Base-by-base conservation (phyloP, 2,113 vertebrate genomes). In the Meles meles region DNA sequence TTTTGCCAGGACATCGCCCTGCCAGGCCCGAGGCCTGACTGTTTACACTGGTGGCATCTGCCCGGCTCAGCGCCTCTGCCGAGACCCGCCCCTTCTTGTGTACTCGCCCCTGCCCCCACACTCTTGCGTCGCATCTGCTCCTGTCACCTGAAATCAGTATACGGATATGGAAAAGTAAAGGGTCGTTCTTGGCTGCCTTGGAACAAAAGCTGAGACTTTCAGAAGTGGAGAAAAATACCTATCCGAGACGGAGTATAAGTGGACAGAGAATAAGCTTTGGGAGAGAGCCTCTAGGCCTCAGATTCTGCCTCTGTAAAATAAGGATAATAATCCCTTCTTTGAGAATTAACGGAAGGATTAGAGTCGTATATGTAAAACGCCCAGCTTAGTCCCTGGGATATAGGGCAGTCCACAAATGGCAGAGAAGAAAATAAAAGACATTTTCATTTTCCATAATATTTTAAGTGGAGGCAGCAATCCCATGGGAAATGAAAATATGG, bases 381-480 rank as follows among this genome's bases (percentile, higher is more conserved):
- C 34, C 18, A 76, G 7, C 13, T 65, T 87, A 37, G 14, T n/a
- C 1, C n/a, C 65, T 76, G 37, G 44, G 82, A 90, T 47, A 34
- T 1, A 94, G 20, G 57, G 6, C 21, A 84, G 39, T 83, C 67
- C 37, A 10, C n/a, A 82, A 47, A 12, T 10, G 31, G 15, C 11
- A 49, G n/a, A 65, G 21, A 59, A 74, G 52, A 69, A 69, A 61
- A 76, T 55, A 63, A 84, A 84, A 89, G 42, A 13, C 65, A 67
- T 91, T 93, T 83, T 85, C 31, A 77, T 61, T 94, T 84, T 29
- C 23, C 8, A 10, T 69, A 76, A 49, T 61, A 87, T 77, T 92
- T 69, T 52, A 59, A 87, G 42, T 81, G 17, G n/a, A 27, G 34
- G 15, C 37, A 81, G 31, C 5, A 55, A 5, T 74, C 34, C 65